A percentile compares a stretch with the other conserved stretches of the same genome.
Evolutionary conservation across 2,113 vertebrate species (phyloP).

Genomic region (Jacana jacana): DNA sequence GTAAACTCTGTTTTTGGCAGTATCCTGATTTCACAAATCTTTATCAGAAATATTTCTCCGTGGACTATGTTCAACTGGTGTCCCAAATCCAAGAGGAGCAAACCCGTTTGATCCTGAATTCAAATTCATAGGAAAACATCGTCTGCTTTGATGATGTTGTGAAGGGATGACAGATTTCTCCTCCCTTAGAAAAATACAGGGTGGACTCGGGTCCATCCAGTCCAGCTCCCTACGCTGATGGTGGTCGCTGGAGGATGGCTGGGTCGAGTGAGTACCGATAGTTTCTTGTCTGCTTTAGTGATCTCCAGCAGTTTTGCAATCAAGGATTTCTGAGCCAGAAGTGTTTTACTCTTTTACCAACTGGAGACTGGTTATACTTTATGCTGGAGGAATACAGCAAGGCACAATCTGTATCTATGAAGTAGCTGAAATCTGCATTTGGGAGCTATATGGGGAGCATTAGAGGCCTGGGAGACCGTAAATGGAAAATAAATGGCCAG

Average conservation of each 20-base stretch:
- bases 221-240: not conserved
- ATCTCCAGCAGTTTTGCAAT: not conserved
- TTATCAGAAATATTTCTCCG: not conserved
- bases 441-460: not conserved
- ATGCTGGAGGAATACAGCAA: not conserved
- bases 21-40: not conserved
- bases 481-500: not conserved
- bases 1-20: not conserved
- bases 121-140: not conserved
- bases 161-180: not conserved
- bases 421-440: not conserved
- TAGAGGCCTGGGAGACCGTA: not conserved
- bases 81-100: not conserved
- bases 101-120: not conserved
- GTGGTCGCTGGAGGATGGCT: not conserved
- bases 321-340: not conserved
- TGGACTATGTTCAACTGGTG: not conserved
- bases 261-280: not conserved
- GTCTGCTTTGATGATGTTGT: not conserved
- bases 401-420: not conserved
- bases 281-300: not conserved
- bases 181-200: not conserved
- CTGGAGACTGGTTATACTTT: not conserved
- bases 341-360: not conserved
- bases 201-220: not conserved